phyloP scores from a whole-genome alignment of 2,113 vertebrate species.

The Poicephalus gulielmi region DNA sequence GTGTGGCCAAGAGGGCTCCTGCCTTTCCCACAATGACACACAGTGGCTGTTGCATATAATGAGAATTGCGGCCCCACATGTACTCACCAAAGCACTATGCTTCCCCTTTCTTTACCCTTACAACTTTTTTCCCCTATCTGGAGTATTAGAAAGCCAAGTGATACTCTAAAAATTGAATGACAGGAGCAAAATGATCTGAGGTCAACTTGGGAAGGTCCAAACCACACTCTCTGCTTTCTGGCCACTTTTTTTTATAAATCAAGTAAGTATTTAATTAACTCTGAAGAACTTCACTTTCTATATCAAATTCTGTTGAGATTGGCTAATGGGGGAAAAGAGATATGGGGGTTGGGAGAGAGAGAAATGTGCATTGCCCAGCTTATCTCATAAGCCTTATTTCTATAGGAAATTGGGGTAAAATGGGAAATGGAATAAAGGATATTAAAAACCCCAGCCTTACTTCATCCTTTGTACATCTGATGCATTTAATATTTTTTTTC shows the following conservation, averaged over 20 bases:
- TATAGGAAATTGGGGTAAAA: not conserved
- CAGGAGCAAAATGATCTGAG: not conserved
- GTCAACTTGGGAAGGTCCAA: not conserved
- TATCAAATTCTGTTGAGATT: not conserved
- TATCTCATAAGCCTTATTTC: conserved; percentile 9
- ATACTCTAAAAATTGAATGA: not conserved
- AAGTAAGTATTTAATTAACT: not conserved
- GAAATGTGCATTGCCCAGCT: not conserved
- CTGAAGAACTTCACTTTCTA: not conserved
- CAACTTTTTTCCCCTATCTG: not conserved
- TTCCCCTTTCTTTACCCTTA: not conserved
- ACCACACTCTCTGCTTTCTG: not conserved
- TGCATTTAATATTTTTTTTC: not conserved
- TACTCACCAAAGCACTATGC: not conserved
- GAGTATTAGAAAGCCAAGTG: not conserved
- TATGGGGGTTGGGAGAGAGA: not conserved
- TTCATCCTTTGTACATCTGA: not conserved
- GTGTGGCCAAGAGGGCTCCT: too few relatives aligned
- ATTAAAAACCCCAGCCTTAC: not conserved
- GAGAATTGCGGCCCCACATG: rapidly evolving
- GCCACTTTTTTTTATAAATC: not conserved
- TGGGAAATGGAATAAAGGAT: not conserved
- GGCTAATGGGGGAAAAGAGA: not conserved
- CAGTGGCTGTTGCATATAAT: rapidly evolving
- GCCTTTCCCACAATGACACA: not conserved